A percentile compares a stretch with the other conserved stretches of the same genome.
Conservation (phyloP, 1,140 invertebrate genomes). For the Nephotettix cincticeps region DNA sequence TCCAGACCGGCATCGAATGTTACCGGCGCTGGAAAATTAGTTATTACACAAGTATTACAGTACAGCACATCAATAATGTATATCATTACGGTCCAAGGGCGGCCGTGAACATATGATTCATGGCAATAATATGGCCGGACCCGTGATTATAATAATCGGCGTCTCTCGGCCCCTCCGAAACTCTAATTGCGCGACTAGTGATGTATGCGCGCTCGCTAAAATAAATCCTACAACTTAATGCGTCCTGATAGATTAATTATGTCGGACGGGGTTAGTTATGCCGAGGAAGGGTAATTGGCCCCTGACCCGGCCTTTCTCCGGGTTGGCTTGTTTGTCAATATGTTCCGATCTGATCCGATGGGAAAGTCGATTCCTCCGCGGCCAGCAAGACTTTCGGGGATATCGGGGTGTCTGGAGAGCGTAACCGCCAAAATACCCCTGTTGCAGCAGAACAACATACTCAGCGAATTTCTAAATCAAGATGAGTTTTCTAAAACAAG, state of each 20-base stretch:
- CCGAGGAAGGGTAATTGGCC: neutral
- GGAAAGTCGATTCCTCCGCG: too few species aligned
- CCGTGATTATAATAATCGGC: slow-evolving; percentile 9
- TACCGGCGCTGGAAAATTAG: neutral
- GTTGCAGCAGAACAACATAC: too few species aligned
- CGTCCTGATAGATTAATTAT: slow-evolving; percentile 17
- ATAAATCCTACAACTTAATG: slow-evolving; percentile 22
- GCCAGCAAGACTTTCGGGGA: too few species aligned
- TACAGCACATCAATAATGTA: slow-evolving; percentile 17
- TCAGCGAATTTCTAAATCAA: too few species aligned
- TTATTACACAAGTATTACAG: slow-evolving; percentile 21
- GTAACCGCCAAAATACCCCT: too few species aligned
- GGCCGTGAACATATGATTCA: slow-evolving; percentile 11
- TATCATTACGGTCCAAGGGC: slow-evolving; percentile 6
- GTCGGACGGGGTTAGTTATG: slow-evolving; percentile 12
- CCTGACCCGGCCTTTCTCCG: neutral
- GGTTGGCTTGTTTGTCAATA: too few species aligned
- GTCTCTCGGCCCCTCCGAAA: neutral
- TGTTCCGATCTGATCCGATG: too few species aligned
- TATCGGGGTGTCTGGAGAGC: too few species aligned
- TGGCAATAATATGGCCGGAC: slow-evolving; percentile 15
- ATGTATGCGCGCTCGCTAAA: slow-evolving; percentile 8
- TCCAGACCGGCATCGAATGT: slow-evolving; percentile 11
- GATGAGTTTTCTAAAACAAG: too few species aligned
- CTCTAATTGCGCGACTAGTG: neutral